phyloP scores from a whole-genome alignment of 2,888 invertebrate genomes.

The Drosophila subquinaria region DNA sequence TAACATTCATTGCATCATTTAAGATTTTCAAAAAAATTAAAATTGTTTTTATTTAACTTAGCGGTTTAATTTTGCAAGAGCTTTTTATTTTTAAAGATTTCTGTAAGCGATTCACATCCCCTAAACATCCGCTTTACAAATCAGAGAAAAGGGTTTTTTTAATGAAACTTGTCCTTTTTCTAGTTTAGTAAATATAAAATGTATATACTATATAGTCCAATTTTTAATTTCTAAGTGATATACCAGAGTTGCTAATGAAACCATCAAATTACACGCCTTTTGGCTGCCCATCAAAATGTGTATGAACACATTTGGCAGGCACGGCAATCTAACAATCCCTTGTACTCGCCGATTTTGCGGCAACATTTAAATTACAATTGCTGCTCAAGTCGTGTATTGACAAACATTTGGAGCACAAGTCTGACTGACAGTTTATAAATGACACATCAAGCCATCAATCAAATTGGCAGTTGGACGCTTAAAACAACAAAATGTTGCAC shows the following conservation, averaged over 20 bases:
- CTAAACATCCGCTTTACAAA: too few species aligned
- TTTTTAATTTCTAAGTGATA: neutral
- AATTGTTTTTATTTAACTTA: too few species aligned
- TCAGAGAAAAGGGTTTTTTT: too few species aligned
- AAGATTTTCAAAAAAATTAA: too few species aligned
- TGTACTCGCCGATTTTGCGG: constrained; percentile 13
- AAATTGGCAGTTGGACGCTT: constrained; percentile 41
- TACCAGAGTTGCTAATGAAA: constrained; percentile 13
- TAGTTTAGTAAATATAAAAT: too few species aligned
- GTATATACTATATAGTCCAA: neutral
- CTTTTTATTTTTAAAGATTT: too few species aligned
- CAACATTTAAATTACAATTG: constrained; percentile 58
- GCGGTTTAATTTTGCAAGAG: too few species aligned
- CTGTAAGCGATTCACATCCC: too few species aligned
- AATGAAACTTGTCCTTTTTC: too few species aligned
- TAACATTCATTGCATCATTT: too few species aligned
- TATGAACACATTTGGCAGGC: constrained; percentile 4
- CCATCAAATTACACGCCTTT: neutral
- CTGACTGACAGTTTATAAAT: constrained; percentile 52
- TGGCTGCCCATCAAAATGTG: constrained; percentile 8
- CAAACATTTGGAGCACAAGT: constrained; percentile 53
- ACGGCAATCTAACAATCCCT: constrained; percentile 16
- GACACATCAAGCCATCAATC: constrained; percentile 60
- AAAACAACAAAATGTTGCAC: constrained; percentile 30
- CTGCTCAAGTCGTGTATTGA: constrained; percentile 44